Percentiles rank a stretch among this genome's conserved stretches.
Evolutionary conservation across 2,797 vertebrate species (phyloP).

Genomic region (Heliangelus exortis): DNA sequence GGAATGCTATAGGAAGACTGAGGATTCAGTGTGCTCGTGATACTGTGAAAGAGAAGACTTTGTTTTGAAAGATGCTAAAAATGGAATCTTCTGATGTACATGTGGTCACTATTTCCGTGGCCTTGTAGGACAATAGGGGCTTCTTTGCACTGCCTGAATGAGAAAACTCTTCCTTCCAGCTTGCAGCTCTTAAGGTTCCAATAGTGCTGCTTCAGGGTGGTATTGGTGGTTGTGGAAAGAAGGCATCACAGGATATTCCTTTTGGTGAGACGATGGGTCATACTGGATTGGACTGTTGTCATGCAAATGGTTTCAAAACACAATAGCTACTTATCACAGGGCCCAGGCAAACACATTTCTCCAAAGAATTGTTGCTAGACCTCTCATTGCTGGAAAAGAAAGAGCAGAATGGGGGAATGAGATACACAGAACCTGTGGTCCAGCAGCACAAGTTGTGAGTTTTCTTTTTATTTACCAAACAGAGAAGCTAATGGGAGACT

Average conservation of each 20-base stretch:
- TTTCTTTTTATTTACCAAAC: background rate
- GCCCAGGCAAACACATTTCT: constrained; percentile 26
- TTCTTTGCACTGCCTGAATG: constrained; percentile 45
- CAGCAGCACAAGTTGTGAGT: background rate
- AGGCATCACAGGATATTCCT: constrained; percentile 53
- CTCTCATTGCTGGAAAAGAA: background rate
- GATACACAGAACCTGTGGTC: background rate
- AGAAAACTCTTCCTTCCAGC: constrained; percentile 46
- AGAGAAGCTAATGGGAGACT: background rate
- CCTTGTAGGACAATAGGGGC: constrained; percentile 61
- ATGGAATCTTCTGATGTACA: constrained; percentile 69
- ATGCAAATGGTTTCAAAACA: constrained; percentile 66
- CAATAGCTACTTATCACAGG: constrained; percentile 53
- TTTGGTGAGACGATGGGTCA: constrained; percentile 54
- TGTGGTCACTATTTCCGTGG: constrained; percentile 68
- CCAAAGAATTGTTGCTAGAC: background rate
- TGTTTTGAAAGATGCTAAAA: constrained; percentile 69
- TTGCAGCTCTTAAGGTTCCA: background rate
- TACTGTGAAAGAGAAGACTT: constrained; percentile 65
- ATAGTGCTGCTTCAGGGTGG: background rate
- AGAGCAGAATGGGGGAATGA: background rate
- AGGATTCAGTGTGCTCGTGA: constrained; percentile 55
- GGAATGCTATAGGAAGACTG: constrained; percentile 64
- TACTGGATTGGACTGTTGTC: constrained; percentile 47
- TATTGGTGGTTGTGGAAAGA: constrained; percentile 42